Evolutionary conservation across 2,113 vertebrate genomes (phyloP).

Genomic region (Columba janthina): DNA sequence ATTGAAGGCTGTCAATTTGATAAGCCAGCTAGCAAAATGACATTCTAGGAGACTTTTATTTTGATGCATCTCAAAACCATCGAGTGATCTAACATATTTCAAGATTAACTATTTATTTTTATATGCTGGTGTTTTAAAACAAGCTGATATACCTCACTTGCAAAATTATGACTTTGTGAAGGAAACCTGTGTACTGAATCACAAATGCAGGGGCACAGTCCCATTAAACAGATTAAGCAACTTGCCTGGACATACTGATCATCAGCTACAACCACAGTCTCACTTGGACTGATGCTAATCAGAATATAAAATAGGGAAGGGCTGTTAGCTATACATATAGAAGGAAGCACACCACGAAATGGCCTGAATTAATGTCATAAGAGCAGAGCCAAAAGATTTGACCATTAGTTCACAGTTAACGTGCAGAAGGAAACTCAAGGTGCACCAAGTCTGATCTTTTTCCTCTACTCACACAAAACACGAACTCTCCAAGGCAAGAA

Average conservation of each 20-base stretch:
- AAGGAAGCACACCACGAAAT: background rate
- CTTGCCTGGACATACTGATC: background rate
- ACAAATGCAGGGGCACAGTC: background rate
- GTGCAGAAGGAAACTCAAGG: background rate
- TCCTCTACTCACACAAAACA: background rate
- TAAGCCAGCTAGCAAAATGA: background rate
- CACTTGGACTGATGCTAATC: background rate
- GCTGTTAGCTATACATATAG: background rate
- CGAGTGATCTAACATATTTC: background rate
- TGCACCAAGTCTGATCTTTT: background rate
- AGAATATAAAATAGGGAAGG: background rate
- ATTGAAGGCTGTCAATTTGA: background rate
- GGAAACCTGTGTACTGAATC: background rate
- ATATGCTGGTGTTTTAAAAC: background rate
- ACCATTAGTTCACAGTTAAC: background rate
- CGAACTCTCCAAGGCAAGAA: background rate
- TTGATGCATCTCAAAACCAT: background rate
- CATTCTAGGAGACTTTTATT: background rate
- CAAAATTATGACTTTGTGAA: background rate
- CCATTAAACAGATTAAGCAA: background rate
- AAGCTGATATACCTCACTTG: background rate
- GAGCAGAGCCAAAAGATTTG: background rate
- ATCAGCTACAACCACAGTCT: background rate
- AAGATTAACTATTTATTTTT: background rate
- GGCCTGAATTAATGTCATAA: background rate